These are phyloP conservation scores for Isichthys henryi DNA, from an alignment of 2,113 vertebrate genomes.

Conservation along the genomic window DNA sequence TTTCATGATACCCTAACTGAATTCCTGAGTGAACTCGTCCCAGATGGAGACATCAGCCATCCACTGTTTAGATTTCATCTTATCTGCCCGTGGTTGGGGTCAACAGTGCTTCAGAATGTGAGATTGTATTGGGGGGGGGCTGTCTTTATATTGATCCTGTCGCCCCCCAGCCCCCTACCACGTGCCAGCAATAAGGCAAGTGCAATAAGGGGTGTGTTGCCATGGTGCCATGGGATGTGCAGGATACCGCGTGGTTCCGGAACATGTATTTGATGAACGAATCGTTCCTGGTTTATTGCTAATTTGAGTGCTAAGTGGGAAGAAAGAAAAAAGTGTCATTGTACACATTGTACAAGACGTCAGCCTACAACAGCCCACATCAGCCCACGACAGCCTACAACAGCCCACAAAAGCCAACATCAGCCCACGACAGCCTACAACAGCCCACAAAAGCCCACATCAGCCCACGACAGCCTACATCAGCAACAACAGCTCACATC, in stretches of 20 bases:
- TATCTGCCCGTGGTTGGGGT: conserved; percentile 46
- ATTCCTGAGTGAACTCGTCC: conserved; percentile 43
- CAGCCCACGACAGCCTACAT: neutral
- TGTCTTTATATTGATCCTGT: conserved; percentile 40
- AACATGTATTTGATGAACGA: too few relatives aligned
- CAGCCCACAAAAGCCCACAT: neutral
- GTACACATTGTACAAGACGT: neutral
- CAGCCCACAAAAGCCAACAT: neutral
- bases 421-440: neutral
- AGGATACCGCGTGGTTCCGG: neutral
- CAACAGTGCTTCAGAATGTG: conserved; percentile 35
- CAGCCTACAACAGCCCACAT: neutral
- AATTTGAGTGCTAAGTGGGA: neutral
- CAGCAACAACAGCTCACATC: neutral
- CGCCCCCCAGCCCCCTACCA: neutral
- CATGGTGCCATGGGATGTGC: neutral
- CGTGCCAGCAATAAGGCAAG: neutral
- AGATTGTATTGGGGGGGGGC: conserved; percentile 39
- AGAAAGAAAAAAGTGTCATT: neutral
- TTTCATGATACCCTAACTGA: conserved; percentile 33
- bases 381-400: neutral
- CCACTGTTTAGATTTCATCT: conserved; percentile 35
- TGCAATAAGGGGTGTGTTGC: neutral
- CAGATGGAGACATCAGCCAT: conserved; percentile 45
- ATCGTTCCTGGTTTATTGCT: neutral